Evolutionary conservation across 2,113 vertebrate genomes (phyloP), one percentile per base, ranked within the genome.

Genomic region (Globicephala melas): DNA sequence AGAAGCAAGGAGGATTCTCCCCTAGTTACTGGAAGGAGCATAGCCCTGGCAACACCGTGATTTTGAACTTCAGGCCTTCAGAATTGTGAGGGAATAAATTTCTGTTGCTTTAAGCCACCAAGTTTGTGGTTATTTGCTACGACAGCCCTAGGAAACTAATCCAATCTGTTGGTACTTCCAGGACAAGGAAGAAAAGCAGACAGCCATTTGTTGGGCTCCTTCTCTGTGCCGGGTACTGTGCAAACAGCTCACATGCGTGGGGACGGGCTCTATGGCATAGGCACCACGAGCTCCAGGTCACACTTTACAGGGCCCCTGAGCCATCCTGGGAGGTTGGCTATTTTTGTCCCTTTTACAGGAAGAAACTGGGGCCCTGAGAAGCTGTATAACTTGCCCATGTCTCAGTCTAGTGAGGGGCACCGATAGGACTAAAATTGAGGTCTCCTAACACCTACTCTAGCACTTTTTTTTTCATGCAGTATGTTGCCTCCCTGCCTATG

Each of bases 181-280:
- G 80, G 60, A 33, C 58, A 60, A 38, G 50, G 38, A 31, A 79
- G 79, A 10, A 58, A 33, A 65, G 47, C 21, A 58, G 20, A 8
- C 21, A 0, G 15, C 41, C 79, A 6, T 14, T 31, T 21, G 38
- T n/a, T 1, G 2, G 17, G 25, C 9, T 15, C 81, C 50, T 79
- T 38, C 31, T 47, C 50, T 28, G 7, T 20, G 41, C 8, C 12
- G 8, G 2, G 44, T 80, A 58, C 65, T 7, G 53, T 3, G 3
- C 20, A 41, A 5, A 70, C 1, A 2, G 41, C 65, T 80, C 60
- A 6, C 0, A 2, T 11, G 9, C 15, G 0, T 5, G 33, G 13
- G 3, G 15, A 33, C 50, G 0, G 21, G 17, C 8, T 68, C 21
- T 23, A 1, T 0, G 7, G 21, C 2, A 0, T 2, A 53, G 67